Evolutionary conservation across 1,140 invertebrate species (phyloP).

Genomic region (Lepidurus packardi): DNA sequence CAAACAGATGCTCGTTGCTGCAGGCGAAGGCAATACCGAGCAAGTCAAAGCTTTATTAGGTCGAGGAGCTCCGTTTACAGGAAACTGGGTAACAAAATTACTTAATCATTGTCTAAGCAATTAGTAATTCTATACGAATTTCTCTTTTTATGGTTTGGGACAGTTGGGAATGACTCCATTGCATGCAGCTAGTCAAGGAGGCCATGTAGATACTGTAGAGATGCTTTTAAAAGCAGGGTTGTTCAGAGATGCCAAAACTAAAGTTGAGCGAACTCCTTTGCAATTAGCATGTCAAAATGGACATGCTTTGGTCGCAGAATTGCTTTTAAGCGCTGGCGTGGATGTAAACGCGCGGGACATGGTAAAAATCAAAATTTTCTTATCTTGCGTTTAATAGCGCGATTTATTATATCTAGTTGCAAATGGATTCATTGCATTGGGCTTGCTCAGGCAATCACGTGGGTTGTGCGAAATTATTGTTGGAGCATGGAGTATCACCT

Average conservation of each 20-base stretch:
- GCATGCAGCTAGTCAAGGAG: conserved; percentile 76
- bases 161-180: conserved; percentile 82
- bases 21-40: conserved; percentile 68
- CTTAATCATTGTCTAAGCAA: neutral
- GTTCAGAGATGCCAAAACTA: conserved; percentile 78
- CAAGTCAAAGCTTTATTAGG: conserved; percentile 72
- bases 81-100: conserved; percentile 68
- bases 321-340: conserved; percentile 69
- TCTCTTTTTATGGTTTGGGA: conserved; percentile 23
- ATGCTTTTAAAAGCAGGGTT: conserved; percentile 77
- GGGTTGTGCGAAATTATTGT: neutral
- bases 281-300: conserved; percentile 83
- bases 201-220: conserved; percentile 73
- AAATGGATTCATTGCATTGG: neutral
- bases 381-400: neutral
- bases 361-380: conserved; percentile 48
- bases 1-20: conserved; percentile 69
- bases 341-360: conserved; percentile 76
- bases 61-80: conserved; percentile 82
- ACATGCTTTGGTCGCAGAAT: conserved; percentile 65
- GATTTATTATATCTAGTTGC: neutral
- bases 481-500: neutral
- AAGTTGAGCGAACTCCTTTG: conserved; percentile 84
- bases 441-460: neutral
- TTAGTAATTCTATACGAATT: neutral